Evolutionary conservation across 2,888 invertebrate species (phyloP).

Genomic region (Lochmaea crataegi): DNA sequence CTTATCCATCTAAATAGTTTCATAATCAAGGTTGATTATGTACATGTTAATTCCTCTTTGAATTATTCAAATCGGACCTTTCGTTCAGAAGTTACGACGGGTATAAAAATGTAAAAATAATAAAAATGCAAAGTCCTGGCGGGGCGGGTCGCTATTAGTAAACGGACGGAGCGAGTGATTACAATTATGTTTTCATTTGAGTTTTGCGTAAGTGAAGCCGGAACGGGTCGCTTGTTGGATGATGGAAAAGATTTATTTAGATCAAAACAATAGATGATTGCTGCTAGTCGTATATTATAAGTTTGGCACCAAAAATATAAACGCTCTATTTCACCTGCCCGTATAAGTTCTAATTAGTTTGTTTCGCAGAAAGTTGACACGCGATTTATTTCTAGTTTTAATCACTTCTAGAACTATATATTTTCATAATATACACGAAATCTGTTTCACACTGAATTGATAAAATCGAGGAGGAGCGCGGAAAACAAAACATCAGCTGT

Average conservation of each 20-base stretch:
- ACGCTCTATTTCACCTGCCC: constrained; percentile 13
- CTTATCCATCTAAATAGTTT: too few species aligned
- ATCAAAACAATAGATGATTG: neutral
- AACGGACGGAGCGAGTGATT: too few species aligned
- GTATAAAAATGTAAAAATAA: too few species aligned
- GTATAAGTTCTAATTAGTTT: constrained; percentile 25
- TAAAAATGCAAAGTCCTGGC: too few species aligned
- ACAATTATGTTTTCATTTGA: too few species aligned
- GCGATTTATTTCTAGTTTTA: constrained; percentile 16
- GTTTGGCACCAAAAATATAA: constrained; percentile 15
- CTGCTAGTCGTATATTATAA: neutral
- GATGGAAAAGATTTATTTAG: neutral
- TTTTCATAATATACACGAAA: constrained; percentile 20
- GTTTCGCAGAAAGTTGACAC: constrained; percentile 9
- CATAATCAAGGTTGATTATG: too few species aligned
- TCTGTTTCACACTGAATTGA: constrained; percentile 1
- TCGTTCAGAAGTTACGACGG: too few species aligned
- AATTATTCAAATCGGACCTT: too few species aligned
- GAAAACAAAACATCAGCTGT: constrained; percentile 1
- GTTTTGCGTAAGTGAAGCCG: too few species aligned
- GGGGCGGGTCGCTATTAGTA: too few species aligned
- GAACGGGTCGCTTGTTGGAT: neutral
- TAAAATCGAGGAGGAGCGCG: neutral
- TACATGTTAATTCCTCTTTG: too few species aligned
- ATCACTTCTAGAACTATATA: neutral